phyloP scores from a whole-genome alignment of 1,140 invertebrate genomes.

The Nautilus pompilius region DNA sequence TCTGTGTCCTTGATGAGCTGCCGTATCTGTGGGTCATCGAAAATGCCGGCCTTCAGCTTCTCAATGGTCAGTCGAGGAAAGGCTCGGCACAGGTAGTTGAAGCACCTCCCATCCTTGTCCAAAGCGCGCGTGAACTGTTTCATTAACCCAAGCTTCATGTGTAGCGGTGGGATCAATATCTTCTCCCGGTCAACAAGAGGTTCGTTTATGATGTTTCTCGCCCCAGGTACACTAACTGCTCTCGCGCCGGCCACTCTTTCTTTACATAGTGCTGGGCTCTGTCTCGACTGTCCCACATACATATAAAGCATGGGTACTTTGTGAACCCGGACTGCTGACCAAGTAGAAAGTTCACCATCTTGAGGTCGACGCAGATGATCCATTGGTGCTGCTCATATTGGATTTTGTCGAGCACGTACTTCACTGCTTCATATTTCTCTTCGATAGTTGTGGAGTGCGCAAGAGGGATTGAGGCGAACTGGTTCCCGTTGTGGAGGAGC shows the following conservation, averaged over 20 bases:
- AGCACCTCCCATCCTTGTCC: conserved; percentile 16
- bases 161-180: conserved; percentile 9
- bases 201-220: conserved; percentile 14
- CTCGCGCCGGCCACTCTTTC: conserved; percentile 19
- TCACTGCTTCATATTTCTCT: neutral
- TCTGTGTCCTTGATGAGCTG: neutral
- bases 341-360: neutral
- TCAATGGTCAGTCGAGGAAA: conserved; percentile 10
- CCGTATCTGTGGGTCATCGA: conserved; percentile 15
- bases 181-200: conserved; percentile 5
- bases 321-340: neutral
- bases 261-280: conserved; percentile 17
- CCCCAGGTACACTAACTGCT: conserved; percentile 2
- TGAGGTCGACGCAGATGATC: neutral
- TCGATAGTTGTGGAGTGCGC: neutral
- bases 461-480: neutral
- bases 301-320: too few species aligned
- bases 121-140: conserved; percentile 6
- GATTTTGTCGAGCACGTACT: neutral
- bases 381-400: too few species aligned
- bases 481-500: neutral
- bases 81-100: conserved; percentile 6
- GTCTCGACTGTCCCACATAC: conserved; percentile 17
- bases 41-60: conserved; percentile 15
- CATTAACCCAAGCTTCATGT: neutral